Conservation (phyloP, 2,797 vertebrate species). For the Syngnathus acus region DNA sequence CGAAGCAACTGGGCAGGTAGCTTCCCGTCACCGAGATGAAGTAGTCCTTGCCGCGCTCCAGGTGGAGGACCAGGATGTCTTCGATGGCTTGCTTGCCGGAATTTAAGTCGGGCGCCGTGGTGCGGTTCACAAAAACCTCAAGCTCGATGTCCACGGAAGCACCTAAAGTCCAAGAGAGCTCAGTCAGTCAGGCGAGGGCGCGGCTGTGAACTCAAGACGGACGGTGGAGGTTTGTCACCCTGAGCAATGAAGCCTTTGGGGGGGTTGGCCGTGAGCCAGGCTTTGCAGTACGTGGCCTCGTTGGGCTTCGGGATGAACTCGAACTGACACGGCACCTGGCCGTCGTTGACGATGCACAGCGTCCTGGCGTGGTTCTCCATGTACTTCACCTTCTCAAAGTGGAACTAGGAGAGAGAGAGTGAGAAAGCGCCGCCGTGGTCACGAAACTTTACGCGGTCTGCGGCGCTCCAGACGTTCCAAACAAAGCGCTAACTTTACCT, state of each 20-base stretch:
- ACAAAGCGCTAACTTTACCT: constrained; percentile 65
- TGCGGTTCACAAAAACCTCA: constrained; percentile 91
- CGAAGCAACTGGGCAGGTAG: constrained; percentile 93
- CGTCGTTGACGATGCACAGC: constrained; percentile 83
- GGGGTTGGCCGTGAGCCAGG: constrained; percentile 86
- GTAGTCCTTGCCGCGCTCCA: constrained; percentile 90
- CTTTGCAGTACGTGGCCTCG: constrained; percentile 83
- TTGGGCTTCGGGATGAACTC: constrained; percentile 93
- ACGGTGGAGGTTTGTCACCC: constrained; percentile 64
- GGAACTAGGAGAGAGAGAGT: constrained; percentile 67
- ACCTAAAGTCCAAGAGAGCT: constrained; percentile 57
- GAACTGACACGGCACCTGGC: constrained; percentile 92
- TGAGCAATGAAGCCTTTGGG: constrained; percentile 84
- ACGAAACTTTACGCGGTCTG: neutral
- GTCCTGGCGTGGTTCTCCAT: constrained; percentile 85
- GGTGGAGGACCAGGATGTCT: constrained; percentile 92
- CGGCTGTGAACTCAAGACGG: too few species aligned
- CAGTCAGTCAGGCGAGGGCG: neutral
- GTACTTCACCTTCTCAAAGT: constrained; percentile 87
- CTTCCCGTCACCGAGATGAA: constrained; percentile 89
- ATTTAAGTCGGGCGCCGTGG: constrained; percentile 83
- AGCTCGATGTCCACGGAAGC: constrained; percentile 78
- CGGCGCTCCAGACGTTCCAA: neutral
- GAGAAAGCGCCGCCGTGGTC: neutral
- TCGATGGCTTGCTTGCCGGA: constrained; percentile 81